Percentiles rank a stretch among this genome's conserved stretches.
These are phyloP conservation scores for Nasonia oneida DNA, from an alignment of 2,888 invertebrate species.

Conservation along the genomic window DNA sequence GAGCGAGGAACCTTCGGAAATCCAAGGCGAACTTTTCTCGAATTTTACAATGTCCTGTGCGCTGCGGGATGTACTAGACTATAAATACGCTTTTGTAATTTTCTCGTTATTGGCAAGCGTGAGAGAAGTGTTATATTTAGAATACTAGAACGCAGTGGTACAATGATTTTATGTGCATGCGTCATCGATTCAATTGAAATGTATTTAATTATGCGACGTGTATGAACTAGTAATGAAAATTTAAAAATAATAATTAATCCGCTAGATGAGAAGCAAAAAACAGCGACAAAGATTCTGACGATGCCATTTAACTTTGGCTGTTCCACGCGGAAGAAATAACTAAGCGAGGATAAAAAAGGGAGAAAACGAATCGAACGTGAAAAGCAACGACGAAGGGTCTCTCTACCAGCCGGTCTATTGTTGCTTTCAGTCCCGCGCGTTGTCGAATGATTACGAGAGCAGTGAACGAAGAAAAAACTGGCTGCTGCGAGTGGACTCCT, in stretches of 20 bases:
- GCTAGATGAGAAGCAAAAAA: not conserved
- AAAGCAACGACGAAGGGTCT: conserved; percentile 24
- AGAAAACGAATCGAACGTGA: conserved; percentile 14
- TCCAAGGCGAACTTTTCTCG: conserved; percentile 3
- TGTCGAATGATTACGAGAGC: conserved; percentile 39
- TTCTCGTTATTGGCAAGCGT: conserved; percentile 1
- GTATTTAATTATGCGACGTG: not conserved
- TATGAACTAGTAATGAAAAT: not conserved
- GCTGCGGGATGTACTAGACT: not conserved
- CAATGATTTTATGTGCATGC: not conserved
- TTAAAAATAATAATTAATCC: not conserved
- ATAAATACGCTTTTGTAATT: not conserved
- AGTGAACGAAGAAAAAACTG: conserved; percentile 4
- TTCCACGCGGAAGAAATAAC: conserved; percentile 41
- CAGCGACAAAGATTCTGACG: not conserved
- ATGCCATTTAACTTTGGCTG: conserved; percentile 5
- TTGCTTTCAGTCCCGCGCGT: not conserved
- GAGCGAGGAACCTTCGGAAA: not conserved
- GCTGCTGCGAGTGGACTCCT: conserved; percentile 11
- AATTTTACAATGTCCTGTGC: not conserved
- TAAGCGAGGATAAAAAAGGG: conserved; percentile 3
- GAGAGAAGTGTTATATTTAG: not conserved
- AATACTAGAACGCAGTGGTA: not conserved
- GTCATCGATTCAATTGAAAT: not conserved
- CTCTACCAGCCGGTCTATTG: conserved; percentile 23